These are phyloP conservation scores for Phlogophora meticulosa DNA, from an alignment of 2,888 invertebrate genomes.

Conservation along the genomic window DNA sequence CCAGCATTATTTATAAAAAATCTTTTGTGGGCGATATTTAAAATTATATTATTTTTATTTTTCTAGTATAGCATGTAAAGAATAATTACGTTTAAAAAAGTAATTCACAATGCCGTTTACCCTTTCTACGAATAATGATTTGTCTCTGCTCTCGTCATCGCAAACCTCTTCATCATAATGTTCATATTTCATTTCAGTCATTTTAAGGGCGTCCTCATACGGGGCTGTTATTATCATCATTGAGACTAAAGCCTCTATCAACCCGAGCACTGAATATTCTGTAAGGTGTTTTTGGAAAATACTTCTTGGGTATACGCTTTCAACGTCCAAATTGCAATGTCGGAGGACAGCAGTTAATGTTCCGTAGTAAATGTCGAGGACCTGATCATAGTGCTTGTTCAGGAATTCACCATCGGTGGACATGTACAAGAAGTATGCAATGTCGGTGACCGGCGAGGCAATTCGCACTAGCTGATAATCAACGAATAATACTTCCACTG, in stretches of 20 bases:
- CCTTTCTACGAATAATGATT: slow-evolving; percentile 75
- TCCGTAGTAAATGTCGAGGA: slow-evolving; percentile 79
- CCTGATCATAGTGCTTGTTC: slow-evolving; percentile 72
- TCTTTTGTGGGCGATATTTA: neutral
- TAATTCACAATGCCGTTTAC: slow-evolving; percentile 81
- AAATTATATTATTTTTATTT: slow-evolving; percentile 57
- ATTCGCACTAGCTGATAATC: slow-evolving; percentile 80
- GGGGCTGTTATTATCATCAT: slow-evolving; percentile 85
- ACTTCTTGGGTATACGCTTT: slow-evolving; percentile 75
- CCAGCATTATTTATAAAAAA: no score
- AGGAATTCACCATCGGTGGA: slow-evolving; percentile 77
- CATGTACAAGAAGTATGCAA: slow-evolving; percentile 83
- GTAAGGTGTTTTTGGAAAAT: slow-evolving; percentile 78
- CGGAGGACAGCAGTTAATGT: slow-evolving; percentile 80
- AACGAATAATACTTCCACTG: slow-evolving; percentile 79
- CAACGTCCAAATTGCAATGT: slow-evolving; percentile 77
- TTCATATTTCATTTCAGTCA: slow-evolving; percentile 81
- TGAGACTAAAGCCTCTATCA: slow-evolving; percentile 83
- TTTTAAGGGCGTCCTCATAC: slow-evolving; percentile 79
- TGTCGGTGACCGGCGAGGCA: slow-evolving; percentile 81
- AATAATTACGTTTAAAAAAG: slow-evolving; percentile 79
- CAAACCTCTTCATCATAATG: slow-evolving; percentile 67
- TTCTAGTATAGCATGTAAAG: slow-evolving; percentile 71
- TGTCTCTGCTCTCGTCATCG: slow-evolving; percentile 69
- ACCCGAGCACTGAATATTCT: slow-evolving; percentile 80